Base-by-base conservation (phyloP, 1,140 invertebrate genomes). In the Kradibia gibbosae region DNA sequence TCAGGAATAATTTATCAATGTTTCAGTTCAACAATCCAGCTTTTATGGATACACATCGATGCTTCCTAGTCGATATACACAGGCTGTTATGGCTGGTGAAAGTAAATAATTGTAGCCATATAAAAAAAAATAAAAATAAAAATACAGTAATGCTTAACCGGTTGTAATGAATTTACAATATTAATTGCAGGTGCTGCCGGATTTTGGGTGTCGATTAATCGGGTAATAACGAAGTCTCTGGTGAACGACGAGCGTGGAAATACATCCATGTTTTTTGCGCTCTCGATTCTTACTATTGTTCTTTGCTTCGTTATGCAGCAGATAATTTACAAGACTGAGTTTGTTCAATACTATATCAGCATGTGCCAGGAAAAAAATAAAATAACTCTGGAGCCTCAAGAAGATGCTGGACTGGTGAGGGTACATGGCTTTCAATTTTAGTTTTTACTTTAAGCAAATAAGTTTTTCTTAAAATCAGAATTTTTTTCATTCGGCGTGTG, bases 21-120 rank as follows among this genome's bases (percentile, higher is more conserved):
- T 28, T 71, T n/a, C 87, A 92, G 95, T 98, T 67, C 97, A 98
- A 89, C 97, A 98, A 91, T 97, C 96, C 0, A 97, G 96, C 89
- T 98, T 98, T 90, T 98, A 98, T 89, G 97, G 97, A 13, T 98
- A 97, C 87, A 97, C 97, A 3, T 97, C 96, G 80, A 98, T 97
- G 94, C 91, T 98, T 78, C 97, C 97, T 25, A 94, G 94, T 79
- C 91, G 95, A 78, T 98, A 98, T 86, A 98, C 97, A 0, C 97
- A 98, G 88, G 97, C 97, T 74, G 96, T 98, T 0, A 98, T 98
- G 97, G 95, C 95, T 25, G 97, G 97, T 75, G 97, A 98, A 94
- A 98, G 97, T 95, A 93, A 94, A 93, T 73, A 31, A 45, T 0
- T 17, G 25, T 36, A n/a, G 39, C 57, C 4, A 8, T 60, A 60